Conservation (phyloP, 2,113 vertebrate species). For the Morphnarchus princeps region DNA sequence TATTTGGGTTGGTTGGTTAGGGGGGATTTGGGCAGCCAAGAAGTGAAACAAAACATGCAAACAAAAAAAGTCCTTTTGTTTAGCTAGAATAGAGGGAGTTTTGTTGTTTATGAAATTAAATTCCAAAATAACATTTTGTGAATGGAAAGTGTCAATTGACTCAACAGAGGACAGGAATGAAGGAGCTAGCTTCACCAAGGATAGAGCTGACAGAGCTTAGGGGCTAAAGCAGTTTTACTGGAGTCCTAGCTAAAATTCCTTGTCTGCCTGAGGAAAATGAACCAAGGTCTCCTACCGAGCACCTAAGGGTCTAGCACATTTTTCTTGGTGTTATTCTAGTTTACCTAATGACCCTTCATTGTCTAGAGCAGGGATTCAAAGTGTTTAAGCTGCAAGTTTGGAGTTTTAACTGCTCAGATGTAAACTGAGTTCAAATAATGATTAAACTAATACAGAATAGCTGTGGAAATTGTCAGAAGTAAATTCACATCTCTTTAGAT, state of each 20-base stretch:
- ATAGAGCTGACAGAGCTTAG: neutral
- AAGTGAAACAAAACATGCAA: neutral
- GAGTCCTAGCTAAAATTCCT: neutral
- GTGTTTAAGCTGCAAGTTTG: neutral
- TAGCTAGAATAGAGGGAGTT: neutral
- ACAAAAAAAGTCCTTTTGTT: neutral
- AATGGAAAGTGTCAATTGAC: neutral
- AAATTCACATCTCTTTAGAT: neutral
- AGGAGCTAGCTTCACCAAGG: neutral
- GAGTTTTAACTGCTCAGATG: neutral
- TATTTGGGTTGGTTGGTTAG: neutral
- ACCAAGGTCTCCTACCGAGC: fast-evolving
- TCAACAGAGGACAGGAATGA: neutral
- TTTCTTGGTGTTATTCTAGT: neutral
- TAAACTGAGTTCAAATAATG: neutral
- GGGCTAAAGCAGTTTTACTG: neutral
- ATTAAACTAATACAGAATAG: neutral
- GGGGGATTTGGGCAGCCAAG: neutral
- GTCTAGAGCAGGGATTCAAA: neutral
- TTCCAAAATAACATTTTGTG: neutral
- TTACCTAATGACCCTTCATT: neutral
- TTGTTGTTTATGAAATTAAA: neutral
- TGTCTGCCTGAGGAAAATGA: neutral
- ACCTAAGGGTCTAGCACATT: neutral
- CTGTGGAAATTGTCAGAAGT: neutral